Base-by-base conservation (phyloP, 2,113 vertebrate species). In the Scalopus aquaticus region DNA sequence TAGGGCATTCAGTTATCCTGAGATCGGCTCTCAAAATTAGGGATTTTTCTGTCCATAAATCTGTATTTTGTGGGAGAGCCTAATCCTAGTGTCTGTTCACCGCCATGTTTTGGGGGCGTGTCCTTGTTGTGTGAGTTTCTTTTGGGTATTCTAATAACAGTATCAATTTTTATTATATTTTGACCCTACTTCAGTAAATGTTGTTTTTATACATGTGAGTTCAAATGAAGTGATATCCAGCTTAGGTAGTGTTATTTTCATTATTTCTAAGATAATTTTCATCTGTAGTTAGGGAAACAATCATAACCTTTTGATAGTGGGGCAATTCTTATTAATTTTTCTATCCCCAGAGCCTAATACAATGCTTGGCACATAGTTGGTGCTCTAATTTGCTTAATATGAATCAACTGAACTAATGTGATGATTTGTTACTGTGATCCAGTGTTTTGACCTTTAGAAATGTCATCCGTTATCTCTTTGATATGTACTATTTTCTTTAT, bases 151-250 rank as follows among this genome's bases (percentile, higher is more conserved):
- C 32, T 78, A 32, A 85, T 67, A 56, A 3, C 24, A 82, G 11
- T 32, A 58, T 88, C 16, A 65, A n/a, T 67, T 80, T 95, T 67
- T 69, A 82, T 93, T 89, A 92, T 81, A 78, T 83, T 80, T 94
- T 85, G 22, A 86, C 32, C 67, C 17, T 39, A 12, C 26, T 88
- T 91, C 49, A 60, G 20, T 56, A 82, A 79, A 37, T 79, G 39
- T 39, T 67, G 1, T 81, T 87, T 73, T 83, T 96, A 6, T 64
- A 42, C 30, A 35, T 78, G 20, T 84, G 10, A 94, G 5, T 16
- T 69, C 37, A 86, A 93, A 82, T 65, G 83, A 86, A 93, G 9
- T 76, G 92, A 83, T 73, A 17, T 73, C 44, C 12, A 32, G 11
- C 3, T 93, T 62, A 69, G 37, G 60, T 10, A 46, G 13, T 69